Evolutionary conservation across 2,888 invertebrate genomes (phyloP).

Genomic region (Agonum fuliginosum): DNA sequence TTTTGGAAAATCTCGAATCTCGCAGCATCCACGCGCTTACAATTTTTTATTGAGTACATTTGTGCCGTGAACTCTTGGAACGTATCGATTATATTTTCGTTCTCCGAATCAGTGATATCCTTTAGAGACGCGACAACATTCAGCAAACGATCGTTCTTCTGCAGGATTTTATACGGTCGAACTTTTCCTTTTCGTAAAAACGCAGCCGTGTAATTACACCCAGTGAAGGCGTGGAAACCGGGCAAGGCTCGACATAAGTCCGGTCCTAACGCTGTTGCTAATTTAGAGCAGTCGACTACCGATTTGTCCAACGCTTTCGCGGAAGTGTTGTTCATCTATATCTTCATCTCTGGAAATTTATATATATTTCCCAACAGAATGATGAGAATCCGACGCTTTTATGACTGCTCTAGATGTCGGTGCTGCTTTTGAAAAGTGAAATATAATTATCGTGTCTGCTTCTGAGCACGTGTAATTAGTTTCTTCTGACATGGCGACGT

Average conservation of each 20-base stretch:
- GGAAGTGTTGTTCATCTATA: slow-evolving; percentile 61
- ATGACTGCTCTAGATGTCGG: background rate
- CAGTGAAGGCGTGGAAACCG: slow-evolving; percentile 66
- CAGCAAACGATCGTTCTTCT: too few relatives aligned
- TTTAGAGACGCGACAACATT: too few relatives aligned
- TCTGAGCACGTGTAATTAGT: slow-evolving; percentile 3
- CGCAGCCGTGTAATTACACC: slow-evolving; percentile 65
- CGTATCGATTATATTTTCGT: too few relatives aligned
- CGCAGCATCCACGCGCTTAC: too few relatives aligned
- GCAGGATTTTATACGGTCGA: slow-evolving; percentile 17
- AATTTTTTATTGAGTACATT: too few relatives aligned
- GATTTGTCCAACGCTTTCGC: slow-evolving; percentile 62
- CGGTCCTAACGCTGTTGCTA: slow-evolving; percentile 62
- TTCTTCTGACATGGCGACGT: too few relatives aligned
- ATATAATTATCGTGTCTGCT: slow-evolving; percentile 27
- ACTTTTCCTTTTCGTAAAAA: slow-evolving; percentile 63
- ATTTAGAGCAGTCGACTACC: slow-evolving; percentile 61
- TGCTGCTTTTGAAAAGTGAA: slow-evolving; percentile 17
- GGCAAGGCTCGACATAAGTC: slow-evolving; percentile 64
- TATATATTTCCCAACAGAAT: slow-evolving; percentile 63
- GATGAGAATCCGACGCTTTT: slow-evolving; percentile 61
- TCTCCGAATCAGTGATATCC: too few relatives aligned
- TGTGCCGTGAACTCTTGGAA: too few relatives aligned
- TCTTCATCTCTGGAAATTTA: slow-evolving; percentile 57
- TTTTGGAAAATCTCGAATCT: too few relatives aligned